Evolutionary conservation across 2,888 invertebrate genomes (phyloP).

Genomic region (Gerosis bhagava): DNA sequence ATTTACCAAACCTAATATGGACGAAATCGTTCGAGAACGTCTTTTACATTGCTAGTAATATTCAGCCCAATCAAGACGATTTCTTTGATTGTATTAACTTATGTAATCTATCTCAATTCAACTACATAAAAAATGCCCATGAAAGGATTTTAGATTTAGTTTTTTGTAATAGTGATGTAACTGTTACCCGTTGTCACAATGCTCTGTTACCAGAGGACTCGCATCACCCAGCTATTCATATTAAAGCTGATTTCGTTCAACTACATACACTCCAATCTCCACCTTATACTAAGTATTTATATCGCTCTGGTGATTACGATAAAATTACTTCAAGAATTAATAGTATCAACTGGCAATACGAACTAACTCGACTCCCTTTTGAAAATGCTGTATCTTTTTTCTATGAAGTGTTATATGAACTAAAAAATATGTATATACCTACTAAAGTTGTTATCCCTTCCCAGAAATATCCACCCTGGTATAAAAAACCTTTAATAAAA

Average conservation of each 20-base stretch:
- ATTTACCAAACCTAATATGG: constrained; percentile 4
- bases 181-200: background rate
- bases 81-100: constrained; percentile 3
- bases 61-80: background rate
- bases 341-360: constrained; percentile 7
- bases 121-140: background rate
- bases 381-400: constrained; percentile 4
- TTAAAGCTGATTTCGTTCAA: constrained; percentile 1
- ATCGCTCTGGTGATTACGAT: background rate
- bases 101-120: constrained; percentile 11
- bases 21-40: background rate
- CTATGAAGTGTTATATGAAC: constrained; percentile 5
- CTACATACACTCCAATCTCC: background rate
- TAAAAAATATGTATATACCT: constrained; percentile 6
- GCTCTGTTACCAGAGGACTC: constrained; percentile 2
- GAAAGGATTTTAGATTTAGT: constrained; percentile 5
- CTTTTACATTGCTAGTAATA: background rate
- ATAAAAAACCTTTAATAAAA: constrained; percentile 9
- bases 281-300: constrained; percentile 7
- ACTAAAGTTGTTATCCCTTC: background rate
- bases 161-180: constrained; percentile 6
- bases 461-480: constrained; percentile 17
- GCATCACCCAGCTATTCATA: constrained; percentile 7
- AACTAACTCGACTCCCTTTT: background rate
- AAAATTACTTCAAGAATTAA: background rate